Evolutionary conservation across 37 sponge, comb jelly and placozoan genomes (phyloP), one percentile per base, ranked within the genome.

Genomic region (Hormiphora californensis): DNA sequence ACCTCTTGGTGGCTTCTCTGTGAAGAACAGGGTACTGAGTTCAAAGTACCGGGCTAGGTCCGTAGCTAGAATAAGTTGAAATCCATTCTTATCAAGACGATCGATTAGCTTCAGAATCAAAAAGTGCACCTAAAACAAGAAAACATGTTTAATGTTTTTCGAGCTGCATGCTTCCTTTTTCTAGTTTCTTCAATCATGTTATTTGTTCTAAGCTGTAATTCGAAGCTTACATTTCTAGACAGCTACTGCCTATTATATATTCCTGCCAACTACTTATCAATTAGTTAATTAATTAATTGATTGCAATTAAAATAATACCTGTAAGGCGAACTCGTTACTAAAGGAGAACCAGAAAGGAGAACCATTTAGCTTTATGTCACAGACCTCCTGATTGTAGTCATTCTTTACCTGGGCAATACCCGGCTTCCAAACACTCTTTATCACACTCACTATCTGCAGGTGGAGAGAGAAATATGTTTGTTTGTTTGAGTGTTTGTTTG

Each of bases 261-360:
- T n/a, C n/a, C n/a, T n/a, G n/a, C n/a, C n/a, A n/a, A n/a, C n/a
- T n/a, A n/a, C n/a, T n/a, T n/a, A n/a, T n/a, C n/a, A n/a, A n/a
- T n/a, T n/a, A n/a, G n/a, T n/a, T n/a, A n/a, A n/a, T n/a, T n/a
- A n/a, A n/a, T n/a, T n/a, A n/a, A n/a, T n/a, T n/a, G n/a, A n/a
- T n/a, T n/a, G n/a, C n/a, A n/a, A n/a, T n/a, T n/a, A n/a, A n/a
- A n/a, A n/a, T 23, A 27, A 3, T 19, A 73, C 81, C 81, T 73
- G 81, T 46, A 73, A 35, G 23, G 81, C 81, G 38, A 73, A 73
- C 81, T 73, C 81, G 46, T 73, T 73, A 46, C 81, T 73, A 46
- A 73, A 73, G 17, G 81, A 73, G 81, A 73, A 73, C 81, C 81
- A 73, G 46, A 73, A 73, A 33, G 81, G 81, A 15, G 81, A 73